Evolutionary conservation across 2,797 vertebrate genomes (phyloP).

Genomic region (Siniperca undulata): DNA sequence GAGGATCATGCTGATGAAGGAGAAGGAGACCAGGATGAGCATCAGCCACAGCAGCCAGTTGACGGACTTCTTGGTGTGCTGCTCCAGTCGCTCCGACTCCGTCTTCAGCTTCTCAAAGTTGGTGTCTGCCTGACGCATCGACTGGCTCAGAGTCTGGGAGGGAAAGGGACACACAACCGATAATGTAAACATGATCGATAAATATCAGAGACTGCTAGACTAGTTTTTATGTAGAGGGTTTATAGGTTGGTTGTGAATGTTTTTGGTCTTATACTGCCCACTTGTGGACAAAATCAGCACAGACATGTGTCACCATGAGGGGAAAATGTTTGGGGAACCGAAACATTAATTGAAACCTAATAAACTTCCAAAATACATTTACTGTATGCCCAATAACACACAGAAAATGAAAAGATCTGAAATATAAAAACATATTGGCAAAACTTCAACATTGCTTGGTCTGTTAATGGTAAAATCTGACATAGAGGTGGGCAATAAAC

Average conservation of each 20-base stretch:
- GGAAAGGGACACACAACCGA: not conserved
- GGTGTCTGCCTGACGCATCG: slow-evolving; percentile 93
- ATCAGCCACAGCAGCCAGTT: slow-evolving; percentile 98
- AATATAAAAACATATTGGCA: not conserved
- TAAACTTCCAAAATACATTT: not conserved
- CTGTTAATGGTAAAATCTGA: not conserved
- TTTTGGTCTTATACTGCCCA: slow-evolving; percentile 37
- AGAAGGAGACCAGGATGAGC: slow-evolving; percentile 95
- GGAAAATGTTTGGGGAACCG: not conserved
- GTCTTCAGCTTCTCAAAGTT: slow-evolving; percentile 98
- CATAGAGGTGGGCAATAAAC: not conserved
- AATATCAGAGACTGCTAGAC: not conserved
- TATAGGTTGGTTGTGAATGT: not conserved
- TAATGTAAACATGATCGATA: not conserved
- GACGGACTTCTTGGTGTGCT: slow-evolving; percentile 96
- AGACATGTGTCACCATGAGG: not conserved
- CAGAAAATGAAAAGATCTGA: not conserved
- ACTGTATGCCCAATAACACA: not conserved
- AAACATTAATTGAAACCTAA: not conserved
- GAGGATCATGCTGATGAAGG: slow-evolving; percentile 98
- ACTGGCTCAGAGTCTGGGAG: slow-evolving; percentile 92
- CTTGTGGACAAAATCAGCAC: slow-evolving; percentile 45
- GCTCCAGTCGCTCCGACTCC: slow-evolving; percentile 95
- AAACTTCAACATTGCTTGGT: not conserved
- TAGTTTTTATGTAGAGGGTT: not conserved